Base-by-base conservation (phyloP, 2,797 vertebrate species). In the Margarornis squamiger region DNA sequence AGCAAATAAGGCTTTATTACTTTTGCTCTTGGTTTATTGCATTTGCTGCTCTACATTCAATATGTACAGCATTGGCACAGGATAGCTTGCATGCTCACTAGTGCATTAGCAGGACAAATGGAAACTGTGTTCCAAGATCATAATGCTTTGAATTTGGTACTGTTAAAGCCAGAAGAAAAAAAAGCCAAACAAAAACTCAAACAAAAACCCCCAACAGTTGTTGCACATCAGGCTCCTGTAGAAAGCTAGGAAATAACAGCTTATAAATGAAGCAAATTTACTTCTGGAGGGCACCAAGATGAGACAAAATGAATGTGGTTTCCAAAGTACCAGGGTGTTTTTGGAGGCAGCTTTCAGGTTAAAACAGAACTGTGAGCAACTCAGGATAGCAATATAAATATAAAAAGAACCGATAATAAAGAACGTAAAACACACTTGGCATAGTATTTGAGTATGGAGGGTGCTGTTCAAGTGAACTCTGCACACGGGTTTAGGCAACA, bases 11-110 rank as follows among this genome's bases (percentile, higher is more conserved):
- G 67, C 93, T 96, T 92, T 89, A 91, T 94, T 89, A 80, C 75
- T 90, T 97, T 94, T 87, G 86, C 73, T 96, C 38, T 97, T 84
- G 71, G 71, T 96, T 95, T 97, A 96, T 95, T 96, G 93, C 88
- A 87, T 95, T 97, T 93, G 95, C 86, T 96, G 92, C 95, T 95
- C 92, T 77, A 71, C 92, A 96, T 96, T 91, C 90, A 93, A 1
- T 93, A 61, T 86, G 88, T 96, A 96, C 94, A 96, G 92, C 83
- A 70, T 49, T 92, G 90, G 94, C 90, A 95, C 74, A 92, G 75
- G 79, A 79, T 79, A 74, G 83, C 68, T 96, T 71, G 89, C 95
- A 91, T 91, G 94, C 93, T 92, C 82, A 81, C 71, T 54, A 51
- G 61, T 77, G 92, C 83, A 91, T 93, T 89, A 95, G 86, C 90